These are phyloP conservation scores for Trichoplusia ni DNA, from an alignment of 1,140 invertebrate genomes.

Conservation along the genomic window DNA sequence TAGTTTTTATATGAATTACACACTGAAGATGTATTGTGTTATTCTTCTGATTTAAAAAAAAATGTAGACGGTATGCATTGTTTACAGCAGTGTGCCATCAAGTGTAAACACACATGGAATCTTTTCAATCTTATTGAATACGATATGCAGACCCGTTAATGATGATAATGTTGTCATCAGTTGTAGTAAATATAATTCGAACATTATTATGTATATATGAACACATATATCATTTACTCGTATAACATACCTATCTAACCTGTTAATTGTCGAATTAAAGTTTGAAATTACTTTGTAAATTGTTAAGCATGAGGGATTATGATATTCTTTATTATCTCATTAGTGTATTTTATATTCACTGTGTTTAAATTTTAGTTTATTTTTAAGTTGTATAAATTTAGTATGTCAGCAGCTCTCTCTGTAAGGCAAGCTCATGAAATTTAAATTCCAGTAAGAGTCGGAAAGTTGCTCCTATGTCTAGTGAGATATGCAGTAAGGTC, in stretches of 20 bases:
- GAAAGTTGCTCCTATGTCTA: constrained; percentile 47
- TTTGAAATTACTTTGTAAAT: constrained; percentile 68
- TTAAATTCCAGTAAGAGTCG: constrained; percentile 38
- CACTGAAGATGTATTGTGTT: too few relatives aligned
- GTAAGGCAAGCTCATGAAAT: constrained; percentile 54
- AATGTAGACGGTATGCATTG: not conserved
- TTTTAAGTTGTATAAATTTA: constrained; percentile 76
- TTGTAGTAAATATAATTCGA: constrained; percentile 27
- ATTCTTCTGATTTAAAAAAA: not conserved
- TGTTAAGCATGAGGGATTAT: constrained; percentile 65
- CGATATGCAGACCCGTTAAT: constrained; percentile 9
- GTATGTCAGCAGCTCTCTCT: constrained; percentile 71
- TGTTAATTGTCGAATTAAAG: constrained; percentile 57
- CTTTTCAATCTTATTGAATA: not conserved
- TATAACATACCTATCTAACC: constrained; percentile 46
- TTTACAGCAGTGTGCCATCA: constrained; percentile 6
- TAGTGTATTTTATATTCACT: constrained; percentile 56
- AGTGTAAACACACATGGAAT: not conserved
- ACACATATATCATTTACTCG: constrained; percentile 53
- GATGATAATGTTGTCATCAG: constrained; percentile 6
- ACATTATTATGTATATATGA: constrained; percentile 75
- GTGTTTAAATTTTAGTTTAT: constrained; percentile 54
- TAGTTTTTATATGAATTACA: too few relatives aligned
- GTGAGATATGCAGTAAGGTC: constrained; percentile 43
- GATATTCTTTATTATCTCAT: constrained; percentile 63